Evolutionary conservation across 2,888 invertebrate species (phyloP), one percentile per base, ranked within the genome.

Genomic region (Noctua janthina): DNA sequence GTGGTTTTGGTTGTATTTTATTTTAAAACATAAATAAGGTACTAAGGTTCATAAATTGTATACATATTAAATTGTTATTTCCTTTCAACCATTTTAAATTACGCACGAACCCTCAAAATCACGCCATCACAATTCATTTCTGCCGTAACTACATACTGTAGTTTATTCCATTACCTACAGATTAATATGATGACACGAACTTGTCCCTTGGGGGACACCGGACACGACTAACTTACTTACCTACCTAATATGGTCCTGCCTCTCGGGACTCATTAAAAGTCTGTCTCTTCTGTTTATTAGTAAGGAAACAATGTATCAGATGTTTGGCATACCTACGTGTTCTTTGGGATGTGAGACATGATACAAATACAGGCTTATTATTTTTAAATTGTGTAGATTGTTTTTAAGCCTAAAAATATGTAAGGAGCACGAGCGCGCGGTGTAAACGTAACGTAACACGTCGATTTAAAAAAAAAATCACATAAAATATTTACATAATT

Each of bases 151-250:
- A 79, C 46, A 62, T 17, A 29, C 8, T 67, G 13, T 43, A 74
- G 43, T 68, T 68, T 59, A 85, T 76, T 82, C 35, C 64, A 86
- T 83, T 76, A 81, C 59, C 76, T 70, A 46, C 39, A 66, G 39
- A 83, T 83, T 83, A 80, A 86, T 83, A 78, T 78, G 77, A 80
- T 86, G 72, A 73, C 72, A 43, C 56, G 13, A 78, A 76, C 51
- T 68, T 54, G 59, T 7, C 83, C 62, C 68, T 0, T 35, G 78
- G 54, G 76, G 13, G 35, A 23, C 29, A 54, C 43, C 66, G 51
- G 83, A 81, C 74, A 54, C 71, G 62, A 76, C 74, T 76, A 83
- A 86, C 74, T 80, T 74, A 76, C 83, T 83, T 78, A 76, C 78
- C 64, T 73, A 62, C 11, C 23, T 78, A 76, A 80, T 73, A 79